Percentiles rank a stretch among this genome's conserved stretches.
Conservation (phyloP, 92 coral and sea anemone species). For the Chrysogorgia sp. region DNA sequence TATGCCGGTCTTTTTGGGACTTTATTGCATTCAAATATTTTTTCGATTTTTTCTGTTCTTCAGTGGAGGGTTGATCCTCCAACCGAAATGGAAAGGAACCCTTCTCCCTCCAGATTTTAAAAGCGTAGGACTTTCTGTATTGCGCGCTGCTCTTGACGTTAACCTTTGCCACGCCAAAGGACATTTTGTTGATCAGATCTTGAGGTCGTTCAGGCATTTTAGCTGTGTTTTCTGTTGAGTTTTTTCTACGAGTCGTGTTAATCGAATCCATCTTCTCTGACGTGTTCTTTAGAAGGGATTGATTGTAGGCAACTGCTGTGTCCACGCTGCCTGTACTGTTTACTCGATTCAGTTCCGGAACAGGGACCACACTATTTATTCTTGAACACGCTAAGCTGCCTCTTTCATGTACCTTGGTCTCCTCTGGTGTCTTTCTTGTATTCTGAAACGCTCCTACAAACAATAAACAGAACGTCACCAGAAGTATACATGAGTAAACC, state of each 20-base stretch:
- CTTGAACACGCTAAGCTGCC: background rate
- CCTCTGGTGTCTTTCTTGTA: background rate
- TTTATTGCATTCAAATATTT: constrained; percentile 28
- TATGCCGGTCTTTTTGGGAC: constrained; percentile 35
- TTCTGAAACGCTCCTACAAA: background rate
- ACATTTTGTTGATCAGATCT: constrained; percentile 9
- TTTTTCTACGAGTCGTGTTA: background rate
- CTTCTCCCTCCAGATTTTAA: constrained; percentile 40
- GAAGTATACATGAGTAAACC: too few species aligned
- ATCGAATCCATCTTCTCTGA: background rate
- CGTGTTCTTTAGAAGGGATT: background rate
- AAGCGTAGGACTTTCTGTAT: constrained; percentile 43
- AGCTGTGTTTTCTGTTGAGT: background rate
- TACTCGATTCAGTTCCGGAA: background rate
- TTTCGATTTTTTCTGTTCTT: constrained; percentile 35
- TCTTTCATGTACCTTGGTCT: background rate
- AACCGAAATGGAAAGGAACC: constrained; percentile 43
- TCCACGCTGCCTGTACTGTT: background rate
- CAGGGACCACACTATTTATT: background rate
- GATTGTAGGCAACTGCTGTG: background rate
- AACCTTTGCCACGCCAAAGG: background rate
- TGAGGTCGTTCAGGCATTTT: constrained; percentile 30
- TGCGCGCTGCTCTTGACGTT: constrained; percentile 42
- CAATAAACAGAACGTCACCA: background rate
- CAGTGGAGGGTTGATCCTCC: constrained; percentile 1